Evolutionary conservation across 2,888 invertebrate species (phyloP), one percentile per base, ranked within the genome.

Genomic region (Cephus rjabovi): DNA sequence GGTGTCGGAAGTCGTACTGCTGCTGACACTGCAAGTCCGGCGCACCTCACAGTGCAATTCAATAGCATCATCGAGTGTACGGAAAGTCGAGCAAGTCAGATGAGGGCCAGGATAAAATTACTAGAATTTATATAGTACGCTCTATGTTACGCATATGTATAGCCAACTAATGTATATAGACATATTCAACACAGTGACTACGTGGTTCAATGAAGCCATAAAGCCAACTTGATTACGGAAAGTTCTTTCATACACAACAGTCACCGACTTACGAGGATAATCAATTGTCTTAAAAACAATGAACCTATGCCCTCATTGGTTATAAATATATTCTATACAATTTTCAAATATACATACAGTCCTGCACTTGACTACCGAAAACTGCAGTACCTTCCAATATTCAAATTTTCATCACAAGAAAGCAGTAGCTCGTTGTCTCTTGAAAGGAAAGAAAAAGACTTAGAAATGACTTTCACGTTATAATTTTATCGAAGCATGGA

Each of bases 1-100:
- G 90, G 90, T 90, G 89, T 90, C 87, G 90, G 89, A 87, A 89
- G 87, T 89, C 87, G 85, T 87, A 87, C 86, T 82, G 81, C 81
- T 80, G 83, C 85, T 84, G 87, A 87, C 88, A 89, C 84, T 84
- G 83, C 81, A 80, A 81, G 78, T 80, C 78, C 77, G 78, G 79
- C 35, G 74, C 77, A 75, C 76, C 76, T 77, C 71, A 35, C 79
- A 71, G 74, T 69, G 31, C 80, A 79, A 79, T 78, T 76, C 76
- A 76, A 71, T 77, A 73, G 75, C 78, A 79, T 83, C 79, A 83
- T 84, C 71, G 71, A 31, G 71, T 71, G 71, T 71, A 71, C 71
- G 71, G 15, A 71, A 71, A 71, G 71, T 71, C 71, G 71, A 71
- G 34, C 71, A 34, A 12, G 71, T 34, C 15, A 71, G 71, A 71